phyloP scores from a whole-genome alignment of 2,888 invertebrate species.

The Heteromurus nitidus region DNA sequence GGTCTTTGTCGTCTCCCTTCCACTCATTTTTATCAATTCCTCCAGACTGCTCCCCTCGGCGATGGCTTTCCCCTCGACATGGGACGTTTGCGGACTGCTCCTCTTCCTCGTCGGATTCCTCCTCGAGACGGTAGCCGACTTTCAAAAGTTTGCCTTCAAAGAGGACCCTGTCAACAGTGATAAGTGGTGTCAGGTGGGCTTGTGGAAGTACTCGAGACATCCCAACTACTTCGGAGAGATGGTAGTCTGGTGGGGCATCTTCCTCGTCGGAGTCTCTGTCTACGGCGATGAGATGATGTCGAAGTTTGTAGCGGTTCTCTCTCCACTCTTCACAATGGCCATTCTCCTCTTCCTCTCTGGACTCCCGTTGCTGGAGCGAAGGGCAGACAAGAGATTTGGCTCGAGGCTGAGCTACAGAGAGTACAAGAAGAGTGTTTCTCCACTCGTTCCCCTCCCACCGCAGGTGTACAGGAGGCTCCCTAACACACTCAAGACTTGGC shows the following conservation, averaged over 20 bases:
- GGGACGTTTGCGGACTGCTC: constrained; percentile 88
- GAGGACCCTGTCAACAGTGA: constrained; percentile 92
- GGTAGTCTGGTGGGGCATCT: constrained; percentile 94
- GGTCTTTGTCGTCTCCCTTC: constrained; percentile 93
- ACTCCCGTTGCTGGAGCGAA: constrained; percentile 90
- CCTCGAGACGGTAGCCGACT: constrained; percentile 92
- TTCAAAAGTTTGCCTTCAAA: constrained; percentile 93
- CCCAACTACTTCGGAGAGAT: constrained; percentile 97
- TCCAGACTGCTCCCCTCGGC: constrained; percentile 78
- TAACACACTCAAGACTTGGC: constrained; percentile 85
- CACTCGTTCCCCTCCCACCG: constrained; percentile 91
- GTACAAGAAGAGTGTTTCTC: constrained; percentile 92
- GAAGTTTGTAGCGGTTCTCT: constrained; percentile 89
- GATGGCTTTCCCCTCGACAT: constrained; percentile 84
- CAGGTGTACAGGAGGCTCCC: constrained; percentile 92
- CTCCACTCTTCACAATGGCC: constrained; percentile 85
- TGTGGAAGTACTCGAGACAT: constrained; percentile 92
- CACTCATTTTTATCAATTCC: constrained; percentile 93
- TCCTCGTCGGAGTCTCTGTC: constrained; percentile 90
- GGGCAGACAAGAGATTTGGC: constrained; percentile 90
- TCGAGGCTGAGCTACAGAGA: constrained; percentile 82
- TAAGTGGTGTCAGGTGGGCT: constrained; percentile 92
- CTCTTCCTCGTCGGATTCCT: constrained; percentile 89
- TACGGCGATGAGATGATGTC: constrained; percentile 85
- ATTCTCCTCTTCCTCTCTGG: constrained; percentile 94